Evolutionary conservation across 2,888 invertebrate genomes (phyloP).

Genomic region (Lasioglossum lativentre): DNA sequence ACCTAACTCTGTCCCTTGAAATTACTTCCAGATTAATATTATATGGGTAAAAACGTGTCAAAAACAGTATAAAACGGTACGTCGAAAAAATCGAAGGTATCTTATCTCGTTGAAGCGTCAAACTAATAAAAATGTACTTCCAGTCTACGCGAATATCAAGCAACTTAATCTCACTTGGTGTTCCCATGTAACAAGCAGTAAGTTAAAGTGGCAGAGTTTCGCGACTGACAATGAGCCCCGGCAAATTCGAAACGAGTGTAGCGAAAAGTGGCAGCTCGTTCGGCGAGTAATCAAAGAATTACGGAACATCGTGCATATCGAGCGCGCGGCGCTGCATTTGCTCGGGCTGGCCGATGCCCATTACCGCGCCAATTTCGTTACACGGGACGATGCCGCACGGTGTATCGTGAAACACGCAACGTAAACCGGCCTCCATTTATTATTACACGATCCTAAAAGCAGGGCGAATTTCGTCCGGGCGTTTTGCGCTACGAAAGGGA

Average conservation of each 20-base stretch:
- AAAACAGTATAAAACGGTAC: no score
- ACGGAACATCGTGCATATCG: neutral
- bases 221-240: neutral
- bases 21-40: no score
- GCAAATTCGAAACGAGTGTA: neutral
- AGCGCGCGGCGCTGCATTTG: neutral
- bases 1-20: no score
- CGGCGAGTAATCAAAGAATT: neutral
- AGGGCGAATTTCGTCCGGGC: neutral
- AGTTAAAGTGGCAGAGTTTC: neutral
- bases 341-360: neutral
- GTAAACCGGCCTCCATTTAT: neutral
- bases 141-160: neutral
- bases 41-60: no score
- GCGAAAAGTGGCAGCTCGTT: neutral
- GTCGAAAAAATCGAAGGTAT: neutral
- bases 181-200: neutral
- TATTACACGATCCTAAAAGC: conserved; percentile 1
- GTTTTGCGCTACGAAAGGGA: neutral
- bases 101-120: neutral
- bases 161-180: neutral
- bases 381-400: neutral
- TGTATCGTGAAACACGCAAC: neutral
- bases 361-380: neutral
- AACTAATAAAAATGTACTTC: neutral